These are phyloP conservation scores for Mactromeris polynyma DNA, from an alignment of 2,888 invertebrate species.

Conservation along the genomic window DNA sequence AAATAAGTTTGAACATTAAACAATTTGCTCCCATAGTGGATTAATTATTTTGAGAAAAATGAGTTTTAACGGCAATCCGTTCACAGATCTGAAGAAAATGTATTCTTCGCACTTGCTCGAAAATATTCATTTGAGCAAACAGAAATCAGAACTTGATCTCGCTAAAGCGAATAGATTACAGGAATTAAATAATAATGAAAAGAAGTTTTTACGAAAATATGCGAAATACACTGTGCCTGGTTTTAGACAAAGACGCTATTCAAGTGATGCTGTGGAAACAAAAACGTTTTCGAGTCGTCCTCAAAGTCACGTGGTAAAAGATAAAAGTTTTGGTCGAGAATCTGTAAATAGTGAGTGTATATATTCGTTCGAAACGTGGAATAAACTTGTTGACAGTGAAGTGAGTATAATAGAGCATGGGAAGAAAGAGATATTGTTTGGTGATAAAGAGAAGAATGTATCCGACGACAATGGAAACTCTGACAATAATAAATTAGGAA, in stretches of 20 bases:
- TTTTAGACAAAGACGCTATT: slow-evolving; percentile 7
- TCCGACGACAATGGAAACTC: neutral
- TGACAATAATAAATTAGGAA: neutral
- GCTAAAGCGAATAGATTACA: slow-evolving; percentile 48
- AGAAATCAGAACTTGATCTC: slow-evolving; percentile 50
- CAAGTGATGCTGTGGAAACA: slow-evolving; percentile 43
- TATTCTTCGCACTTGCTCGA: slow-evolving; percentile 57
- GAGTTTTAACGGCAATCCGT: neutral
- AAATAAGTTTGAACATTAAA: neutral
- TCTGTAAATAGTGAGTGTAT: slow-evolving; percentile 43
- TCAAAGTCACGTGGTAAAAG: neutral
- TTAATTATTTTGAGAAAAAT: neutral
- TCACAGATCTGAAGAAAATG: slow-evolving; percentile 47
- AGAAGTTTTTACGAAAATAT: slow-evolving; percentile 50
- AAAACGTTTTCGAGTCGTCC: slow-evolving; percentile 15
- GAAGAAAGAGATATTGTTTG: slow-evolving; percentile 47
- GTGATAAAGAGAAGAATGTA: slow-evolving; percentile 3
- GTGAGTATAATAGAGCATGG: slow-evolving; percentile 45
- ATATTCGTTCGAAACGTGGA: slow-evolving; percentile 56
- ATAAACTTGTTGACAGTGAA: slow-evolving; percentile 43
- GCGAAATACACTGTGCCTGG: slow-evolving; percentile 39
- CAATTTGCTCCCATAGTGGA: neutral
- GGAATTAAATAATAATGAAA: slow-evolving; percentile 42
- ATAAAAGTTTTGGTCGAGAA: slow-evolving; percentile 31
- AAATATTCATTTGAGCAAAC: slow-evolving; percentile 38